Base-by-base conservation (phyloP, 2,797 vertebrate genomes). In the Malurus leucopterus region DNA sequence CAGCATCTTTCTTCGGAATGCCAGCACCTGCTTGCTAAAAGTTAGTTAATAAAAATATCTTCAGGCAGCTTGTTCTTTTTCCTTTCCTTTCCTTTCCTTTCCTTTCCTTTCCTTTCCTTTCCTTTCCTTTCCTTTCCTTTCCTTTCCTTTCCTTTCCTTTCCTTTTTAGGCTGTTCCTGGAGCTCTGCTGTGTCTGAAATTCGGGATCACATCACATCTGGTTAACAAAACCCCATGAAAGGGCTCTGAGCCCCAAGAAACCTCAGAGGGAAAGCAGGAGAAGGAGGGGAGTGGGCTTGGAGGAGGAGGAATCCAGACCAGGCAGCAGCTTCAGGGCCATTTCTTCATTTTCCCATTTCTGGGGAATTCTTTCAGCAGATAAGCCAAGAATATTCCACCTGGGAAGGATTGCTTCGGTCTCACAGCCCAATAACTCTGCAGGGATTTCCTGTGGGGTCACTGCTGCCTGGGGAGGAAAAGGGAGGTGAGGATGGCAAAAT, bases 31-130 rank as follows among this genome's bases (percentile, higher is more conserved):
- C 97, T 95, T 79, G 93, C 96, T 36, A 36, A 5, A 36, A 95
- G 89, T 90, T 90, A 97, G 92, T 96, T 97, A 86, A 98, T 97
- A 78, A 96, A 98, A 83, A 98, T 91, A 7, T 96, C 96, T 93
- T 98, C 97, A 8, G 97, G 97, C 43, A 93, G 94, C 80, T 98
- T 95, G 9, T 12, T 69, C 19, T 44, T 43, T 19, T 9, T 13
- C 22, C 27, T 23, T 19, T 47, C 15, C 36, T 36, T 36, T 36
- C 34, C 9, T 34, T 34, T 34, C 34, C 34, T 34, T 34, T 34
- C 34, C 34, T 34, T 34, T 34, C 32, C 32, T 34, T 34, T 34
- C 32, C 32, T 34, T 34, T 34, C 32, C 32, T 34, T 34, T 34
- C 32, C 32, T 34, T 34, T 34, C 32, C 32, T 34, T 34, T 34